A percentile compares a stretch with the other conserved stretches of the same genome.
Evolutionary conservation across 1,140 invertebrate genomes (phyloP).

Genomic region (Drosophila kanapiae): DNA sequence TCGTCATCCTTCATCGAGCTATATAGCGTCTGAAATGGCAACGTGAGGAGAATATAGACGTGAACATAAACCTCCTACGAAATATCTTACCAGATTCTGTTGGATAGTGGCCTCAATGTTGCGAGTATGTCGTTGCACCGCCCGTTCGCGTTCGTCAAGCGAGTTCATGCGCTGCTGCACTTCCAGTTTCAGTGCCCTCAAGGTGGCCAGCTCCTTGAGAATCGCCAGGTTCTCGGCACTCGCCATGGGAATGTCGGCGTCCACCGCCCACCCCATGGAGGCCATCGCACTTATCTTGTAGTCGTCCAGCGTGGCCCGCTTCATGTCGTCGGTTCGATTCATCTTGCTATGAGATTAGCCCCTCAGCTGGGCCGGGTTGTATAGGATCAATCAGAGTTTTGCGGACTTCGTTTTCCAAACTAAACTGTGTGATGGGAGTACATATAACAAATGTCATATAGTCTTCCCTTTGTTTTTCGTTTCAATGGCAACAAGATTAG

Average conservation of each 20-base stretch:
- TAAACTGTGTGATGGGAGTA: background rate
- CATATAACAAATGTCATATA: background rate
- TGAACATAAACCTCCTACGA: background rate
- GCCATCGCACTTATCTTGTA: slow-evolving; percentile 72
- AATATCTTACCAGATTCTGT: slow-evolving; percentile 85
- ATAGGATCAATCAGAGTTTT: slow-evolving; percentile 11
- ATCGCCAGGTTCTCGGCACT: slow-evolving; percentile 89
- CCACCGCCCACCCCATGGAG: slow-evolving; percentile 88
- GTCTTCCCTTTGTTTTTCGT: background rate
- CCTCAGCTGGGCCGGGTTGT: background rate
- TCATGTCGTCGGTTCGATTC: slow-evolving; percentile 70
- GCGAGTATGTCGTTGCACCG: slow-evolving; percentile 84
- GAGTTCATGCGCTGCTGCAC: slow-evolving; percentile 57
- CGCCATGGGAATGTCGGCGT: slow-evolving; percentile 89
- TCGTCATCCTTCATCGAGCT: slow-evolving; percentile 86
- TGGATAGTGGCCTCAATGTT: slow-evolving; percentile 85
- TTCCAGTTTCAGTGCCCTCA: slow-evolving; percentile 63
- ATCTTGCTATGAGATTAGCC: slow-evolving; percentile 23
- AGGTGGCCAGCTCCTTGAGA: slow-evolving; percentile 83
- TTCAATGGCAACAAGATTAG: slow-evolving; percentile 21
- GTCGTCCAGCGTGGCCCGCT: slow-evolving; percentile 60
- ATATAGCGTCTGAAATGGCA: slow-evolving; percentile 85
- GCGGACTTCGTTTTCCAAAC: background rate
- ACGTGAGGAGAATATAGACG: background rate
- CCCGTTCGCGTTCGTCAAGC: slow-evolving; percentile 67